Base-by-base conservation (phyloP, 2,797 vertebrate genomes). In the Sus cebifrons region DNA sequence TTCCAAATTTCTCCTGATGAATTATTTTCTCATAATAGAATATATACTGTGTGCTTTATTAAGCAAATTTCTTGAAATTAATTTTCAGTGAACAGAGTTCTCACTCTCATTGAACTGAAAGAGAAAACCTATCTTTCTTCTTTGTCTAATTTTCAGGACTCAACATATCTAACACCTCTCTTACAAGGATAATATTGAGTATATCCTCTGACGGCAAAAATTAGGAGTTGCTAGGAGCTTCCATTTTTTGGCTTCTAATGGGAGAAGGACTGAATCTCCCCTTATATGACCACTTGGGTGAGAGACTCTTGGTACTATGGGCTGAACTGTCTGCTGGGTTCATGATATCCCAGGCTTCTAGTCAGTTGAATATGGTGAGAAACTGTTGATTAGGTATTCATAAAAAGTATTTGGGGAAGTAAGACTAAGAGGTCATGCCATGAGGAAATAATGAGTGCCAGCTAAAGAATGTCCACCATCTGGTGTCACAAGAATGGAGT, bases 41-140 rank as follows among this genome's bases (percentile, higher is more conserved):
- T 49, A 94, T 96, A 95, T 95, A 25, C 12, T 68, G 40, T 96
- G 14, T 17, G 3, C 78, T 96, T 96, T 92, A 62, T 95, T 70
- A 77, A 49, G 44, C 16, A 92, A 97, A 75, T 0, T 74, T 40
- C 49, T 96, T 13, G 86, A 89, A 98, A 89, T 17, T 94, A 91
- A 86, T 96, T 98, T 97, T 81, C 18, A 67, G 29, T 52, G 58
- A 75, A 68, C 0, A n/a, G 29, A 67, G 6, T 71, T 29, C 10
- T 56, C 23, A 49, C 32, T 58, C 14, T 54, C 83, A 20, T 32
- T 77, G 75, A 91, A 49, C 64, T 84, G 10, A 78, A 52, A 71
- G 54, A 75, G 27, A 87, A 83, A 78, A 36, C 12, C 15, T 1
- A 15, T 56, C 4, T 78, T 54, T 64, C 21, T 64, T 70, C 36